phyloP scores from a whole-genome alignment of 2,113 vertebrate genomes.

The Tetraodon nigroviridis region DNA sequence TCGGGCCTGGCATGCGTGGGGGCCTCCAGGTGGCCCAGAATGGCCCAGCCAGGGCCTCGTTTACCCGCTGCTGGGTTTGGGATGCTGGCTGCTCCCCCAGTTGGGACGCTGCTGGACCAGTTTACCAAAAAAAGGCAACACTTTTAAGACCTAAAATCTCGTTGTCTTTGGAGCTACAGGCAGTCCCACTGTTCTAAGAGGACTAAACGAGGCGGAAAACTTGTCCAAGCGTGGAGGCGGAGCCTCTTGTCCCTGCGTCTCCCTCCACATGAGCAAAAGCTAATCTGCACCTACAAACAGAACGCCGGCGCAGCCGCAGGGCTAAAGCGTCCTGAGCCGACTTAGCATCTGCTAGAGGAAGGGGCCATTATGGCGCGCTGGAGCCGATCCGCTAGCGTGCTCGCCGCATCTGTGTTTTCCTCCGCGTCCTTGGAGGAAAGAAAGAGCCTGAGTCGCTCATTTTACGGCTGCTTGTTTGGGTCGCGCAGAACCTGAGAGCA shows the following conservation, averaged over 20 bases:
- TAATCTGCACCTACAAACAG: too few relatives aligned
- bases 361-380: background rate
- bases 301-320: conserved; percentile 4
- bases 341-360: conserved; percentile 9
- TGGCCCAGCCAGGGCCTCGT: too few relatives aligned
- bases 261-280: background rate
- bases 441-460: too few relatives aligned
- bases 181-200: conserved; percentile 35
- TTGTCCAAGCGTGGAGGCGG: conserved; percentile 35
- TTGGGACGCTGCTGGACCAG: background rate
- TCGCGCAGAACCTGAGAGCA: background rate
- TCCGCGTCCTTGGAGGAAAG: too few relatives aligned
- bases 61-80: too few relatives aligned
- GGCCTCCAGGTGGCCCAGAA: too few relatives aligned
- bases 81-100: too few relatives aligned
- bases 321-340: conserved; percentile 4
- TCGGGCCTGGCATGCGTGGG: too few relatives aligned
- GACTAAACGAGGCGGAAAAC: conserved; percentile 52
- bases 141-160: conserved; percentile 35
- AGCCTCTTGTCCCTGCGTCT: conserved; percentile 26
- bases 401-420: background rate
- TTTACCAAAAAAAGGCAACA: background rate
- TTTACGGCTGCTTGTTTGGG: background rate
- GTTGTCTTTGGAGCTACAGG: conserved; percentile 18
- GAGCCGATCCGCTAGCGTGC: too few relatives aligned